These are phyloP conservation scores for Phorcus lineatus DNA, from an alignment of 2,888 invertebrate species.

Conservation along the genomic window DNA sequence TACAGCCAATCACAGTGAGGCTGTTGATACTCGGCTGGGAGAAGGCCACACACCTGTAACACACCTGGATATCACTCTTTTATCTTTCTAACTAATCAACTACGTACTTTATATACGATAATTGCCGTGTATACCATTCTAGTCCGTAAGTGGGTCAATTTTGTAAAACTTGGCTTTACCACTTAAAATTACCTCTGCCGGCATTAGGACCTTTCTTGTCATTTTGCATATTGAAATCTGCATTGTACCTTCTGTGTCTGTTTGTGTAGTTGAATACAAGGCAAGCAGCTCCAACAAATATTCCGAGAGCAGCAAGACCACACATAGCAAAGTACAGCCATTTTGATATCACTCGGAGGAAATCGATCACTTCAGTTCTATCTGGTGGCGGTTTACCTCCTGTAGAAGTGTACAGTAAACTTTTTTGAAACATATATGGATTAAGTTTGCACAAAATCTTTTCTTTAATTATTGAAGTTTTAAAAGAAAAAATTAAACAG, in stretches of 20 bases:
- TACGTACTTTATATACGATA: too few species aligned
- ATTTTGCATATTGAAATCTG: too few species aligned
- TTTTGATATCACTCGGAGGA: constrained; percentile 88
- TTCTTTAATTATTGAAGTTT: too few species aligned
- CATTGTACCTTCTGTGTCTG: constrained; percentile 88
- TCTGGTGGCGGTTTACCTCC: constrained; percentile 95
- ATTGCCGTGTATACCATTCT: too few species aligned
- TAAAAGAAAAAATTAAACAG: too few species aligned
- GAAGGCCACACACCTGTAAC: constrained; percentile 91
- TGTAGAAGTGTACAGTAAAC: constrained; percentile 66
- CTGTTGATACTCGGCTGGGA: constrained; percentile 99
- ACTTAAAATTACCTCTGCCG: too few species aligned
- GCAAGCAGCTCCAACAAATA: constrained; percentile 88
- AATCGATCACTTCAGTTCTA: constrained; percentile 90
- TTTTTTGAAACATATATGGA: too few species aligned
- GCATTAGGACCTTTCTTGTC: too few species aligned
- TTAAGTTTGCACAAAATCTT: too few species aligned
- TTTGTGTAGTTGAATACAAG: constrained; percentile 95
- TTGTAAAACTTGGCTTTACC: too few species aligned
- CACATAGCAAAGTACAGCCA: constrained; percentile 96
- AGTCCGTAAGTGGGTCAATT: too few species aligned
- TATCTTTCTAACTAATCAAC: too few species aligned
- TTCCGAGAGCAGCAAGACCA: constrained; percentile 90
- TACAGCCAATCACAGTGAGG: constrained; percentile 94
- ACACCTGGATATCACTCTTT: neutral